A percentile compares a stretch with the other conserved stretches of the same genome.
Conservation (phyloP, 2,797 vertebrate species). For the Dromococcyx pavoninus region DNA sequence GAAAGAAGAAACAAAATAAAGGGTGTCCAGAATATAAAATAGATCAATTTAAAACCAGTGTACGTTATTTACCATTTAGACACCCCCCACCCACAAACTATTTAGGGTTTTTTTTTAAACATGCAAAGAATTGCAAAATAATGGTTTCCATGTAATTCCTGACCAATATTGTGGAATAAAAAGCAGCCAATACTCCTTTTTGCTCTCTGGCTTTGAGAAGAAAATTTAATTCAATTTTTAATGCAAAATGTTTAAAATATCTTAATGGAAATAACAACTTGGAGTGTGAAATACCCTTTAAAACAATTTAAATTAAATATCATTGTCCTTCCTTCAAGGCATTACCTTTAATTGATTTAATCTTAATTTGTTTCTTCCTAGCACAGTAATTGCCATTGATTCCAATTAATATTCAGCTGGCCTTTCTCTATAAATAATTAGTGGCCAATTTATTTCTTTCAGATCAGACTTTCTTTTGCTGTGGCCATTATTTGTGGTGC, state of each 20-base stretch:
- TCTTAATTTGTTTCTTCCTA: slow-evolving; percentile 71
- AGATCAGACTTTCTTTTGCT: not conserved
- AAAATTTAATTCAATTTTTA: slow-evolving; percentile 35
- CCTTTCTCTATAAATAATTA: slow-evolving; percentile 61
- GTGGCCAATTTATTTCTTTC: slow-evolving; percentile 38
- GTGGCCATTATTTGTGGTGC: not conserved
- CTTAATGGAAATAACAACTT: slow-evolving; percentile 21
- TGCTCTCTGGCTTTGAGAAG: not conserved
- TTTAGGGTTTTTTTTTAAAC: not conserved
- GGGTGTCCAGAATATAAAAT: not conserved
- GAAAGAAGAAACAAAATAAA: not conserved
- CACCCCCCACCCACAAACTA: rapidly evolving
- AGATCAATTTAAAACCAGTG: not conserved
- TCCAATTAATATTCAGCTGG: slow-evolving; percentile 70
- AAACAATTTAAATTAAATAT: slow-evolving; percentile 71
- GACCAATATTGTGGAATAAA: not conserved
- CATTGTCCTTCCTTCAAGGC: slow-evolving; percentile 68
- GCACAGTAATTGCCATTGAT: slow-evolving; percentile 64
- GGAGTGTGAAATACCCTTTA: slow-evolving; percentile 50
- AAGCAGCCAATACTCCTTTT: not conserved
- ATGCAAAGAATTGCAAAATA: not conserved
- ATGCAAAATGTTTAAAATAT: slow-evolving; percentile 32
- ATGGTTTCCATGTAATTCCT: not conserved
- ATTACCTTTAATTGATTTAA: slow-evolving; percentile 68
- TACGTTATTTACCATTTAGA: not conserved